Base-by-base conservation (phyloP, 2,113 vertebrate species). In the Geothlypis trichas region DNA sequence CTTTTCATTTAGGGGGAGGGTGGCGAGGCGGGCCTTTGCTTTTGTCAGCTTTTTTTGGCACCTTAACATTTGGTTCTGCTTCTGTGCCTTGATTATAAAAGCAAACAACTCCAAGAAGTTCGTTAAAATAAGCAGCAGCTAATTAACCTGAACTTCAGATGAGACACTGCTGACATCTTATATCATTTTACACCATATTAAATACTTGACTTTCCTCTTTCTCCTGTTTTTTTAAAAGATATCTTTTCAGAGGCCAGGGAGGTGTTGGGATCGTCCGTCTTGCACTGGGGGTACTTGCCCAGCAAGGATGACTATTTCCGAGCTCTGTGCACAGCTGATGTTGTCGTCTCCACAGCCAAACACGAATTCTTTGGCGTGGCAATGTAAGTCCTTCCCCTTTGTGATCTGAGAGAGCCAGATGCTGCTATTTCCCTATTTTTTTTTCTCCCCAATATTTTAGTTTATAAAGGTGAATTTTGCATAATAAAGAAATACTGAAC, bases 21-120 rank as follows among this genome's bases (percentile, higher is more conserved):
- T 96, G 97, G 97, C 89, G 98, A 98, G 98, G 98, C 98, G 98
- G 98, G 98, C 98, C 98, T 98, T 97, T 99, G 99, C 99, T 98
- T 99, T 99, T 99, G 99, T 99, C 99, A 99, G 99, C 99, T 99
- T 99, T 99, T 99, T 99, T 99, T 99, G 98, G 99, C 99, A 99
- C 99, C 99, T 99, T 99, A 98, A 99, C 99, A 99, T 99, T 99
- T 98, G 99, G 99, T 99, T 99, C 99, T 99, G 99, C 99, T 98
- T 98, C 99, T 99, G 98, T 98, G 99, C 98, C 99, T 99, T 99
- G 99, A 99, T 99, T 99, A 99, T 99, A 99, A 99, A 99, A 99
- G 99, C 99, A 99, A 99, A 99, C 99, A 99, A 99, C 99, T 98
- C 99, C 98, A 98, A 98, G 98, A 98, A 99, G 99, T 99, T 99